These are phyloP conservation scores for Drosophila neotestacea DNA, from an alignment of 2,888 invertebrate genomes.

Conservation along the genomic window DNA sequence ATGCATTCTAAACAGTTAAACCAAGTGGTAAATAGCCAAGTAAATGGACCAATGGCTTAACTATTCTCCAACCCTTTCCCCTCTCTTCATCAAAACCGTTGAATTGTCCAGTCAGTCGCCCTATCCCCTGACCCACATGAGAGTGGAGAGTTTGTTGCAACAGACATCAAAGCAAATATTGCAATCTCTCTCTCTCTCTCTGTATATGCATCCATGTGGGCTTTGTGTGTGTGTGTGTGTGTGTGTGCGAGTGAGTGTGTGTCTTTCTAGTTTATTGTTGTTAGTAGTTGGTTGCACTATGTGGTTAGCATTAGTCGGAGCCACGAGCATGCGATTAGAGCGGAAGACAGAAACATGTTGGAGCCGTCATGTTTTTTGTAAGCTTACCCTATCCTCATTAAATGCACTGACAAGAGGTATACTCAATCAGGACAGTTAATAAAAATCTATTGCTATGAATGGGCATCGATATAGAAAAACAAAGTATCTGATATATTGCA, in stretches of 20 bases:
- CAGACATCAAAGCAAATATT: conserved; percentile 54
- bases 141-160: conserved; percentile 47
- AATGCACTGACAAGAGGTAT: neutral
- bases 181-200: conserved; percentile 22
- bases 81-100: neutral
- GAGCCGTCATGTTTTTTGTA: conserved; percentile 41
- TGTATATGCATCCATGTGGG: conserved; percentile 17
- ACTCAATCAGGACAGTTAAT: neutral
- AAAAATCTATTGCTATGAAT: too few relatives aligned
- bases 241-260: conserved; percentile 18
- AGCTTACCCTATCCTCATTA: conserved; percentile 31
- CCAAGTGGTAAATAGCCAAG: conserved; percentile 46
- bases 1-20: conserved; percentile 35
- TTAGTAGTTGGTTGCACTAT: conserved; percentile 47
- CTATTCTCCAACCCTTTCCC: neutral
- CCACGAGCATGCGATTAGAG: conserved; percentile 50
- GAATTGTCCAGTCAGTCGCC: conserved; percentile 2
- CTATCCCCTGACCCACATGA: conserved; percentile 28
- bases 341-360: conserved; percentile 59
- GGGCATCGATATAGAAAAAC: too few relatives aligned
- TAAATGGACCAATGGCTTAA: conserved; percentile 45
- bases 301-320: conserved; percentile 54
- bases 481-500: too few relatives aligned
- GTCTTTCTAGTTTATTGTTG: conserved; percentile 50
- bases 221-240: conserved; percentile 9